phyloP scores from a whole-genome alignment of 2,888 invertebrate genomes.

The Melikaiella ostensackeni region DNA sequence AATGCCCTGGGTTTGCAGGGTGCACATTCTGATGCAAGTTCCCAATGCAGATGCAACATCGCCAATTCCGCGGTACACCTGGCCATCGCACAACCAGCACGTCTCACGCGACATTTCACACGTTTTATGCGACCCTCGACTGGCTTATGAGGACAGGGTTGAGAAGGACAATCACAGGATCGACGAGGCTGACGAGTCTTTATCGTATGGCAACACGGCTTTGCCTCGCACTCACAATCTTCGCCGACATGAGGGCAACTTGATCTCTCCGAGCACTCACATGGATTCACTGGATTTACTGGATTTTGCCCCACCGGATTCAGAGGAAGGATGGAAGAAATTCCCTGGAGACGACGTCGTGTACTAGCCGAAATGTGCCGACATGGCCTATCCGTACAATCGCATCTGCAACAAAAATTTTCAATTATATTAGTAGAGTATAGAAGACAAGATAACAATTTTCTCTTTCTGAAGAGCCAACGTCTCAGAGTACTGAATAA shows the following conservation, averaged over 20 bases:
- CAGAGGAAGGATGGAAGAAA: conserved; percentile 59
- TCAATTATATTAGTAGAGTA: fast-evolving
- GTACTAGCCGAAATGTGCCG: conserved; percentile 62
- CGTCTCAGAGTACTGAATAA: no score
- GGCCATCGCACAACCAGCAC: conserved; percentile 74
- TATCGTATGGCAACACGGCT: conserved; percentile 69
- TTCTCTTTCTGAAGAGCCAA: no score
- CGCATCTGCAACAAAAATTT: conserved; percentile 64
- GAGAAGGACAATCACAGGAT: conserved; percentile 65
- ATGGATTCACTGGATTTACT: conserved; percentile 49
- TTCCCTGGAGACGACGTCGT: conserved; percentile 62
- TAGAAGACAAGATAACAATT: no score
- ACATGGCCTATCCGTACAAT: conserved; percentile 69
- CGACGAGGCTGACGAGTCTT: conserved; percentile 64
- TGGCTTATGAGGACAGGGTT: conserved; percentile 69
- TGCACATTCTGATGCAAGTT: conserved; percentile 79
- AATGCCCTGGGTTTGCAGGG: conserved; percentile 80
- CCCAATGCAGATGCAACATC: conserved; percentile 79
- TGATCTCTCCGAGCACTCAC: conserved; percentile 63
- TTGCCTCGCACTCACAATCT: conserved; percentile 63
- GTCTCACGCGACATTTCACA: conserved; percentile 72
- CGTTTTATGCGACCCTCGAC: conserved; percentile 73
- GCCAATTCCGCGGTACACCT: conserved; percentile 74
- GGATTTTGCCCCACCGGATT: conserved; percentile 42
- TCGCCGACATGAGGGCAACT: conserved; percentile 53